phyloP scores from a whole-genome alignment of 35 echinoderm and acorn worm genomes.

The Chiridota heheva region DNA sequence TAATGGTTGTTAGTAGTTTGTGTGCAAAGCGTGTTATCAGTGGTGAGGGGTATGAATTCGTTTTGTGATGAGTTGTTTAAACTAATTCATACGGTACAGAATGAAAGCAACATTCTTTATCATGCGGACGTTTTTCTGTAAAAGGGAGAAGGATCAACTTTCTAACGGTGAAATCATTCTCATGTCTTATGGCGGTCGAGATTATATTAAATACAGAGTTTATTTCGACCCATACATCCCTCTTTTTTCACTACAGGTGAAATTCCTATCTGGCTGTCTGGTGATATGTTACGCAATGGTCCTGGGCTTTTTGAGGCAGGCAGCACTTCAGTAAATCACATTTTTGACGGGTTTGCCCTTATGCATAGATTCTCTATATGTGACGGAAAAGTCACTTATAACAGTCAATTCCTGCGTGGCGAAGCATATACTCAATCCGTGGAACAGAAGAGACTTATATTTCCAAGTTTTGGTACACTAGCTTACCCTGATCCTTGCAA shows the following conservation, averaged over 20 bases:
- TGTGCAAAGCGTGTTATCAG: too few species aligned
- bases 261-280: slow-evolving; percentile 66
- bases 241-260: slow-evolving; percentile 29
- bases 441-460: slow-evolving; percentile 52
- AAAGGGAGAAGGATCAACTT: too few species aligned
- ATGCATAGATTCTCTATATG: slow-evolving; percentile 76
- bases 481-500: slow-evolving; percentile 80
- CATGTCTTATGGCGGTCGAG: too few species aligned
- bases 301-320: slow-evolving; percentile 80
- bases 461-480: slow-evolving; percentile 49
- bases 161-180: too few species aligned
- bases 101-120: too few species aligned
- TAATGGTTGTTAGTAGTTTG: too few species aligned
- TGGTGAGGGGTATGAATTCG: too few species aligned
- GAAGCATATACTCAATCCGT: slow-evolving; percentile 54
- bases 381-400: slow-evolving; percentile 56
- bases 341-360: slow-evolving; percentile 81
- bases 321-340: slow-evolving; percentile 32
- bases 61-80: too few species aligned
- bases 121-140: too few species aligned
- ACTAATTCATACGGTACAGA: too few species aligned
- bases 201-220: too few species aligned
- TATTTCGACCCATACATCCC: too few species aligned
- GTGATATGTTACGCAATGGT: slow-evolving; percentile 72
- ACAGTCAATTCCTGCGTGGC: slow-evolving; percentile 55